Evolutionary conservation across 2,888 invertebrate genomes (phyloP).

Genomic region (Nymphalis polychloros): DNA sequence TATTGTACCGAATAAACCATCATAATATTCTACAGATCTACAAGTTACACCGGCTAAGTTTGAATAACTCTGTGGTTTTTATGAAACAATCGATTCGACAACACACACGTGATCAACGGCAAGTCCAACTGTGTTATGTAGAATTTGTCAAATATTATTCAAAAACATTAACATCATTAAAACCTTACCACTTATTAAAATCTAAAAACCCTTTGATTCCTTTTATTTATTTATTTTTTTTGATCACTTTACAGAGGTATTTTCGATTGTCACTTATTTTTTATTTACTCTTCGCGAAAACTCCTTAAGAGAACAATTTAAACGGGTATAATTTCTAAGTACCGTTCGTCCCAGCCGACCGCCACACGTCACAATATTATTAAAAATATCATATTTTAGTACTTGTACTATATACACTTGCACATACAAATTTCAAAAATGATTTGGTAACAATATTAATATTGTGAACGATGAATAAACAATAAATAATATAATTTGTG

Average conservation of each 20-base stretch:
- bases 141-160: conserved; percentile 71
- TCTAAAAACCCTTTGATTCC: conserved; percentile 76
- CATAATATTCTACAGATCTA: too few relatives aligned
- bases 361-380: conserved; percentile 30
- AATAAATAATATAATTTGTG: conserved; percentile 43
- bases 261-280: conserved; percentile 61
- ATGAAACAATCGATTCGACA: conserved; percentile 1
- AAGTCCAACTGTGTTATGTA: conserved; percentile 55
- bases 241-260: conserved; percentile 80
- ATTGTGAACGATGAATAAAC: conserved; percentile 38
- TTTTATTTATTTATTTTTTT: conserved; percentile 43
- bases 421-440: conserved; percentile 53
- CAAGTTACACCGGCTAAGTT: too few relatives aligned
- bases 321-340: conserved; percentile 57
- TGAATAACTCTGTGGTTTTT: conserved; percentile 4
- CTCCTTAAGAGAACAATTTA: conserved; percentile 49
- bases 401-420: conserved; percentile 71
- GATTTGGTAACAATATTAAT: conserved; percentile 65
- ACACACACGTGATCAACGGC: conserved; percentile 38
- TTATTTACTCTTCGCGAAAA: conserved; percentile 54
- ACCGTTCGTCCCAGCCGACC: conserved; percentile 31
- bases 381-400: conserved; percentile 50
- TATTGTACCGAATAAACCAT: too few relatives aligned
- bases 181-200: conserved; percentile 71
- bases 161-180: conserved; percentile 75